Percentiles rank a stretch among this genome's conserved stretches.
Evolutionary conservation across 1,140 invertebrate species (phyloP).

Genomic region (Meteorus sp.): DNA sequence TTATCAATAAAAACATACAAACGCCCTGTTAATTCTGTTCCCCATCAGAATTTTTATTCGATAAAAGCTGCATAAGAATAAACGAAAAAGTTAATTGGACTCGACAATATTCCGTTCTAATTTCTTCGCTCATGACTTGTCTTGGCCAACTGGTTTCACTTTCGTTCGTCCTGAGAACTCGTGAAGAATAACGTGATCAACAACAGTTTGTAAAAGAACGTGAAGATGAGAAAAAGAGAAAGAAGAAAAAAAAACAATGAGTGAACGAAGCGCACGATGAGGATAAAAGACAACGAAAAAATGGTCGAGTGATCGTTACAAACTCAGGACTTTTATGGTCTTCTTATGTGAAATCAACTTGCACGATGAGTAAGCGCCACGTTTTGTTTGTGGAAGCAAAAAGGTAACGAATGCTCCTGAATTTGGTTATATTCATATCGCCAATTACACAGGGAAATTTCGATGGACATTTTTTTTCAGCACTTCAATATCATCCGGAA

Average conservation of each 20-base stretch:
- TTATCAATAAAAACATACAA: no score
- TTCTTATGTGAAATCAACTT: not conserved
- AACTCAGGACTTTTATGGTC: conserved; percentile 15
- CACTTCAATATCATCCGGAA: not conserved
- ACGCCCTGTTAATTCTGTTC: not conserved
- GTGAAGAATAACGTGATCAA: conserved; percentile 10
- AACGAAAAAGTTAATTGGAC: conserved; percentile 52
- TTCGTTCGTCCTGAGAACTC: conserved; percentile 27
- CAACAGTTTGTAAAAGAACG: not conserved
- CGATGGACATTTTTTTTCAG: not conserved
- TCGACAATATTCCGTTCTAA: conserved; percentile 46
- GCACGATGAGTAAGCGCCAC: not conserved
- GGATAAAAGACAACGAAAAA: no score
- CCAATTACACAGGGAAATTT: no score
- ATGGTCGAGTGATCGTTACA: conserved; percentile 2
- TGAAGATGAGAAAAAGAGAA: conserved; percentile 8
- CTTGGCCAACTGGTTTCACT: conserved; percentile 51
- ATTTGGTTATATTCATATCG: no score
- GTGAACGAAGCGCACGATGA: not conserved
- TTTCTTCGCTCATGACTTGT: conserved; percentile 34
- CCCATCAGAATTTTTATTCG: not conserved
- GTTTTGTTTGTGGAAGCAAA: not conserved
- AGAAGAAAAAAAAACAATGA: conserved; percentile 9
- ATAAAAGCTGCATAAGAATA: conserved; percentile 7
- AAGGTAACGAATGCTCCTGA: not conserved